A percentile compares a stretch with the other conserved stretches of the same genome.
Evolutionary conservation across 2,113 vertebrate genomes (phyloP).

Genomic region (Trinectes maculatus): DNA sequence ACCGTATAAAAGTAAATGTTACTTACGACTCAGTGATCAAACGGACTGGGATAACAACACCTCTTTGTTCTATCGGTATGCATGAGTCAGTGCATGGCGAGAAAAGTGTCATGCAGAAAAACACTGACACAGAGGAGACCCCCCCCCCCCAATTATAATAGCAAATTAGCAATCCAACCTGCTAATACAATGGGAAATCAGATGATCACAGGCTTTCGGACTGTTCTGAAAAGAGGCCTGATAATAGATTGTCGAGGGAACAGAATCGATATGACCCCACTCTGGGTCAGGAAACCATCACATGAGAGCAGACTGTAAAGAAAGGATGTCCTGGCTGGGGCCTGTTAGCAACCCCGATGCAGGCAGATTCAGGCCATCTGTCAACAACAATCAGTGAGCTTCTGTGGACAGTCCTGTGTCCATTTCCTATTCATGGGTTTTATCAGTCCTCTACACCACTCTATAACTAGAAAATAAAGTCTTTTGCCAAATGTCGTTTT

Average conservation of each 20-base stretch:
- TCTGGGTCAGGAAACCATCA: slow-evolving; percentile 50
- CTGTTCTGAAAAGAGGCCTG: slow-evolving; percentile 44
- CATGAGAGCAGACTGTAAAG: slow-evolving; percentile 15
- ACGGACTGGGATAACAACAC: not conserved
- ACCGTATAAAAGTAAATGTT: slow-evolving; percentile 5
- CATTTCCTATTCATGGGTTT: too few relatives aligned
- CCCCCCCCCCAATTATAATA: slow-evolving; percentile 29
- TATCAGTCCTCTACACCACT: too few relatives aligned
- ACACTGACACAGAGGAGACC: not conserved
- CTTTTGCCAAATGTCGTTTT: not conserved
- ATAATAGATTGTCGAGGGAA: slow-evolving; percentile 64
- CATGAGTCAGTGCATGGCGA: too few relatives aligned
- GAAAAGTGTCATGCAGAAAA: too few relatives aligned
- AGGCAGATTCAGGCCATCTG: not conserved
- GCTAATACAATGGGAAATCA: slow-evolving; percentile 51
- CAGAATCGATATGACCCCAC: slow-evolving; percentile 66
- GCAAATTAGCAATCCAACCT: slow-evolving; percentile 51
- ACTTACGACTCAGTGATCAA: slow-evolving; percentile 19
- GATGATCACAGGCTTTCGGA: slow-evolving; percentile 65
- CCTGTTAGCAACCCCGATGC: slow-evolving; percentile 15
- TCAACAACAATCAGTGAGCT: slow-evolving; percentile 19
- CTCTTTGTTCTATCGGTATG: too few relatives aligned
- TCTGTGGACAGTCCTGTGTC: too few relatives aligned
- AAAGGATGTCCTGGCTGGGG: not conserved
- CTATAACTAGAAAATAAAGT: too few relatives aligned